Percentiles rank a stretch among this genome's conserved stretches.
Evolutionary conservation across 2,113 vertebrate species (phyloP).

Genomic region (Bubo scandiacus): DNA sequence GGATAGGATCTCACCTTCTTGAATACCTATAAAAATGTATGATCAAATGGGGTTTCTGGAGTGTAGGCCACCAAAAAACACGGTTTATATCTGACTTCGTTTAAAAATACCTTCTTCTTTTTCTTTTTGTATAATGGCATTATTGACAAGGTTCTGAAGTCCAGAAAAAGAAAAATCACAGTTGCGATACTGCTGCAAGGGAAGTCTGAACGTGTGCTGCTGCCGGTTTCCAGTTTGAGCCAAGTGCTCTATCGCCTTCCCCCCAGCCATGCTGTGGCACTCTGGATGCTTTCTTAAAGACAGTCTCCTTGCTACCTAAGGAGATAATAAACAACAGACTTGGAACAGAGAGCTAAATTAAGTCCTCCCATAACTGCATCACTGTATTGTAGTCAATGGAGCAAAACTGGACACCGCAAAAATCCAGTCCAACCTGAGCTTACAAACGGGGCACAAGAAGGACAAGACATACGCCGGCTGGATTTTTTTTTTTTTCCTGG

Average conservation of each 20-base stretch:
- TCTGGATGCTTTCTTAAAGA: conserved; percentile 82
- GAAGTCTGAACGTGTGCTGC: conserved; percentile 72
- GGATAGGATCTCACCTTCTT: conserved; percentile 80
- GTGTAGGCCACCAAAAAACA: not conserved
- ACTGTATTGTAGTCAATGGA: not conserved
- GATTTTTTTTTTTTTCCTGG: not conserved
- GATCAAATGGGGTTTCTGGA: not conserved
- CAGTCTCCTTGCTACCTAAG: conserved; percentile 89
- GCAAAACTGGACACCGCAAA: not conserved
- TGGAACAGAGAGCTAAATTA: not conserved
- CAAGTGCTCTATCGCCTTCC: conserved; percentile 88
- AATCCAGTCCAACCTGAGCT: not conserved
- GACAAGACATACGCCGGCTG: rapidly evolving
- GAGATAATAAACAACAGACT: not conserved
- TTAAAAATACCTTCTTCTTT: conserved; percentile 85
- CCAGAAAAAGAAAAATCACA: conserved; percentile 94
- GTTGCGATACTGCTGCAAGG: conserved; percentile 80
- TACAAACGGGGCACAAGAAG: not conserved
- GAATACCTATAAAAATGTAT: conserved; percentile 72
- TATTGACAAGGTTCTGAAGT: conserved; percentile 74
- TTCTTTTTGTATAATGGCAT: conserved; percentile 80
- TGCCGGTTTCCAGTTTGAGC: conserved; percentile 78
- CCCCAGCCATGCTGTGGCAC: conserved; percentile 85
- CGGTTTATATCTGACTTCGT: not conserved
- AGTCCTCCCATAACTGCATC: not conserved